phyloP scores from a whole-genome alignment of 2,113 vertebrate genomes.

The Larimichthys crocea region DNA sequence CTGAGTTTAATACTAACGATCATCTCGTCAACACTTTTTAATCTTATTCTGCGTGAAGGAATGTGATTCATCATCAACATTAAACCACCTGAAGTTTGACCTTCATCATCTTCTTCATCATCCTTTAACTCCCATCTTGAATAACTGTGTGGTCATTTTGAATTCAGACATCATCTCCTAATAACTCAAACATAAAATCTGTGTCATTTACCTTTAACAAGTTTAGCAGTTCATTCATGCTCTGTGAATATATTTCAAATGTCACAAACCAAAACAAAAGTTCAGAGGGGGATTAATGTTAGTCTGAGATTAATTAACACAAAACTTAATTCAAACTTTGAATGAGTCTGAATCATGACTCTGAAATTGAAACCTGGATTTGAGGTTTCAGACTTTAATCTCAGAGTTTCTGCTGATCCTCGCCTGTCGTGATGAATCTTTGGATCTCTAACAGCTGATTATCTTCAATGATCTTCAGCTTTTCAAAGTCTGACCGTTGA shows the following conservation, averaged over 20 bases:
- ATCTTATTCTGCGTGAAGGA: background rate
- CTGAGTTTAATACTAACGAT: background rate
- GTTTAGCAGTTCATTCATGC: background rate
- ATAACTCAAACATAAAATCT: background rate
- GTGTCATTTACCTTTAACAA: background rate
- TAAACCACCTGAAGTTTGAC: constrained; percentile 13
- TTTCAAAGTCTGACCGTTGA: constrained; percentile 62
- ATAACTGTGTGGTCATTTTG: constrained; percentile 27
- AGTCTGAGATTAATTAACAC: background rate
- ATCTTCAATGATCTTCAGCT: constrained; percentile 51
- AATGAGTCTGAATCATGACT: background rate
- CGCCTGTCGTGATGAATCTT: background rate
- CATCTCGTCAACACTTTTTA: background rate
- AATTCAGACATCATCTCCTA: constrained; percentile 4
- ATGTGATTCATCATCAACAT: constrained; percentile 13
- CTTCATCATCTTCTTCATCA: background rate
- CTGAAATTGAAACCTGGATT: too few species aligned
- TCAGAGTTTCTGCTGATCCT: background rate
- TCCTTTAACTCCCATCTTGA: constrained; percentile 10
- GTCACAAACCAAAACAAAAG: background rate
- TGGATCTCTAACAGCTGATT: constrained; percentile 11
- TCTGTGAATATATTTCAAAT: background rate
- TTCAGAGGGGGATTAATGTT: background rate
- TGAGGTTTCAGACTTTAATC: background rate
- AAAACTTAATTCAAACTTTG: too few species aligned